Percentiles rank a stretch among this genome's conserved stretches.
These are phyloP conservation scores for Malurus alboscapulatus DNA, from an alignment of 2,113 vertebrate species.

Conservation along the genomic window DNA sequence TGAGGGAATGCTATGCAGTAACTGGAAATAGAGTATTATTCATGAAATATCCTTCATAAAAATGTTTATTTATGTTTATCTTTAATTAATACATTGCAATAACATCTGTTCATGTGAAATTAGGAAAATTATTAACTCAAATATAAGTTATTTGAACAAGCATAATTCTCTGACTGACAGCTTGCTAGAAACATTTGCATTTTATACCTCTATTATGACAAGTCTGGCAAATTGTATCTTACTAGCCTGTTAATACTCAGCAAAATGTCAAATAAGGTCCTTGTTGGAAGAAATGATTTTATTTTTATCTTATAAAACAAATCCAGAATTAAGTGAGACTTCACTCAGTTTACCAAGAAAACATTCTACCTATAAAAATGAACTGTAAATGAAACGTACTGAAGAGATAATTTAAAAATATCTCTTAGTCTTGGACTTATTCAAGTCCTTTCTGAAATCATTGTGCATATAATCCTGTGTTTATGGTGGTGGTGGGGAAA, in stretches of 20 bases:
- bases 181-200: not conserved
- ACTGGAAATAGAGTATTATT: not conserved
- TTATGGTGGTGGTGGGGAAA: not conserved
- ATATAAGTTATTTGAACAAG: not conserved
- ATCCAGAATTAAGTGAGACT: not conserved
- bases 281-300: not conserved
- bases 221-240: not conserved
- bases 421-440: not conserved
- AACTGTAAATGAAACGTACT: not conserved
- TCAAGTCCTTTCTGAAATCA: not conserved
- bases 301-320: not conserved
- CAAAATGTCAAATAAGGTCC: not conserved
- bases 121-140: not conserved
- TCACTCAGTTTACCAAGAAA: constrained; percentile 4
- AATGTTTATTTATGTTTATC: not conserved
- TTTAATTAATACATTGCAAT: not conserved
- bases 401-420: constrained; percentile 3
- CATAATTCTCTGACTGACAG: not conserved
- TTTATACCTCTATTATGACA: not conserved
- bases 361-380: not conserved
- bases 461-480: not conserved
- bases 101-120: not conserved
- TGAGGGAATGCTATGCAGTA: not conserved
- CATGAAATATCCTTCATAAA: not conserved
- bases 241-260: not conserved